Conservation (phyloP, 2,797 vertebrate genomes). For the Capromys pilorides region DNA sequence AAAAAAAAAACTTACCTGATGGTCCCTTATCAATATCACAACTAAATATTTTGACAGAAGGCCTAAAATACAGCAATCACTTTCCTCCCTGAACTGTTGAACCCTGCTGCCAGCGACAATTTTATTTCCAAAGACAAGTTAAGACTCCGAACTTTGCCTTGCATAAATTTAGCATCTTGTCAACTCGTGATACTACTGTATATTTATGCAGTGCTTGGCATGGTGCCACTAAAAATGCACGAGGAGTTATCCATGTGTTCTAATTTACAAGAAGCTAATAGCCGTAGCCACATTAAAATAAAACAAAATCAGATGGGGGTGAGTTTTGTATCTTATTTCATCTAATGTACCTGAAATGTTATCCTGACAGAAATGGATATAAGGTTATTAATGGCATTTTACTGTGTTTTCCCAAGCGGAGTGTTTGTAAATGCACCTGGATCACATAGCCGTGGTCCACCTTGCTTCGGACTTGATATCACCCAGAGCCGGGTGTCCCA, state of each 20-base stretch:
- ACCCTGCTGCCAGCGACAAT: background rate
- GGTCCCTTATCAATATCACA: background rate
- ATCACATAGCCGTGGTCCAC: rapidly evolving
- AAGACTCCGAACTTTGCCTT: background rate
- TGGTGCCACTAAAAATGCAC: background rate
- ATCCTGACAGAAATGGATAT: background rate
- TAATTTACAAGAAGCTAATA: background rate
- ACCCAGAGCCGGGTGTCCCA: too few species aligned
- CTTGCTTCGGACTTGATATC: rapidly evolving
- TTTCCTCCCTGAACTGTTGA: background rate
- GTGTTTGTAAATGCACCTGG: background rate
- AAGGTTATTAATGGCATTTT: background rate
- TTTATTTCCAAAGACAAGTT: conserved; percentile 25
- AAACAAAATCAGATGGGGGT: background rate
- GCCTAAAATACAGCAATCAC: background rate
- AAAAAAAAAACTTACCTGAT: too few species aligned
- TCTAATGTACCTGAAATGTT: background rate
- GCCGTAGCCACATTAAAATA: background rate
- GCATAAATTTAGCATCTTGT: background rate
- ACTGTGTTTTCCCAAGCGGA: background rate
- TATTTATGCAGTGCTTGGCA: background rate
- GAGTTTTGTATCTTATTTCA: background rate
- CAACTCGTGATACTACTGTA: background rate
- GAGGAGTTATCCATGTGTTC: background rate
- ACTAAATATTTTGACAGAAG: background rate